phyloP scores from a whole-genome alignment of 2,888 invertebrate genomes.

The Amblyteles armatorius region DNA sequence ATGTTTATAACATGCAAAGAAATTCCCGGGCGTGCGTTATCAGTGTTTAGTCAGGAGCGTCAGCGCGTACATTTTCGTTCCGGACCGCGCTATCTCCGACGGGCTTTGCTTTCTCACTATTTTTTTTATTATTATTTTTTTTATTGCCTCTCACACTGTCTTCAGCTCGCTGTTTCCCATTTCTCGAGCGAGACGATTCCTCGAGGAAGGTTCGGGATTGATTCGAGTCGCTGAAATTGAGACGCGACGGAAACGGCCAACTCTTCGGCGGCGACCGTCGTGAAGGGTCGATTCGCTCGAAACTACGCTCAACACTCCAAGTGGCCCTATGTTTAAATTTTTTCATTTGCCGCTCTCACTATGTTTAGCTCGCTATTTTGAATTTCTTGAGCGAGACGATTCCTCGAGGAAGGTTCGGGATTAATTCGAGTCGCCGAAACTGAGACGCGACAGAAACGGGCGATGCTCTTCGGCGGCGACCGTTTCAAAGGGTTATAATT shows the following conservation, averaged over 20 bases:
- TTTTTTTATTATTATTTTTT: constrained; percentile 5
- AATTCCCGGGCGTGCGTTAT: constrained; percentile 82
- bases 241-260: not conserved
- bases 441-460: not conserved
- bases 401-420: no score
- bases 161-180: constrained; percentile 7
- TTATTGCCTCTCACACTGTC: not conserved
- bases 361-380: no score
- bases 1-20: constrained; percentile 85
- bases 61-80: constrained; percentile 75
- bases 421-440: no score
- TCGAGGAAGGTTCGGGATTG: not conserved
- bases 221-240: not conserved
- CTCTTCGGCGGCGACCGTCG: no score
- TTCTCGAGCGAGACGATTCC: not conserved
- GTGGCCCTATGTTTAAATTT: no score
- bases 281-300: not conserved
- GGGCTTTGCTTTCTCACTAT: constrained; percentile 28
- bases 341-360: no score
- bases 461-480: constrained; percentile 6
- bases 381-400: no score
- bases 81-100: constrained; percentile 55
- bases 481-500: constrained; percentile 38
- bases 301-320: no score
- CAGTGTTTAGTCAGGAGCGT: constrained; percentile 84